Evolutionary conservation across 2,113 vertebrate genomes (phyloP).

Genomic region (Alethe diademata): DNA sequence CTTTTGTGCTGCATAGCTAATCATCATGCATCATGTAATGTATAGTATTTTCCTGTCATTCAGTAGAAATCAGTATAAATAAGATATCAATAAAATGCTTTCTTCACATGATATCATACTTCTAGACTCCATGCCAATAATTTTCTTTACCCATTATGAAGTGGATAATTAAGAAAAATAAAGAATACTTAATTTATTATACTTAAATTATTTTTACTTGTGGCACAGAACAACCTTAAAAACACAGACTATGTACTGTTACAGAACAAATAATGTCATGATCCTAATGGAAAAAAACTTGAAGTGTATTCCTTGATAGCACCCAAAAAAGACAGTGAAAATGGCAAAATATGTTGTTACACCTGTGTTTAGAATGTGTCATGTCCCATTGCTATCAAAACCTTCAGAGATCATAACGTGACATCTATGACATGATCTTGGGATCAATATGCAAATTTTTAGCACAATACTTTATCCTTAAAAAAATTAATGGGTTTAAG

Average conservation of each 20-base stretch:
- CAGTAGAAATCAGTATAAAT: neutral
- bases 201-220: neutral
- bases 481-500: neutral
- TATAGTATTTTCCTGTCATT: neutral
- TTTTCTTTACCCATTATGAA: neutral
- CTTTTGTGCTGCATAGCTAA: neutral
- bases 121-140: neutral
- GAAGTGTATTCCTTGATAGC: neutral
- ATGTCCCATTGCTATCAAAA: neutral
- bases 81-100: neutral
- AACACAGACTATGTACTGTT: neutral
- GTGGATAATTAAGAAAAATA: neutral
- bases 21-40: neutral
- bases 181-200: neutral
- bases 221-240: neutral
- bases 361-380: neutral
- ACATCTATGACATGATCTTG: neutral
- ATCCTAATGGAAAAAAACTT: neutral
- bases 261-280: neutral
- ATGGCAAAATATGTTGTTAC: neutral
- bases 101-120: neutral
- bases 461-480: neutral
- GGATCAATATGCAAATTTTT: neutral
- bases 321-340: neutral
- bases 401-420: neutral